phyloP scores from a whole-genome alignment of 2,113 vertebrate genomes.

The Pangasianodon gigas region DNA sequence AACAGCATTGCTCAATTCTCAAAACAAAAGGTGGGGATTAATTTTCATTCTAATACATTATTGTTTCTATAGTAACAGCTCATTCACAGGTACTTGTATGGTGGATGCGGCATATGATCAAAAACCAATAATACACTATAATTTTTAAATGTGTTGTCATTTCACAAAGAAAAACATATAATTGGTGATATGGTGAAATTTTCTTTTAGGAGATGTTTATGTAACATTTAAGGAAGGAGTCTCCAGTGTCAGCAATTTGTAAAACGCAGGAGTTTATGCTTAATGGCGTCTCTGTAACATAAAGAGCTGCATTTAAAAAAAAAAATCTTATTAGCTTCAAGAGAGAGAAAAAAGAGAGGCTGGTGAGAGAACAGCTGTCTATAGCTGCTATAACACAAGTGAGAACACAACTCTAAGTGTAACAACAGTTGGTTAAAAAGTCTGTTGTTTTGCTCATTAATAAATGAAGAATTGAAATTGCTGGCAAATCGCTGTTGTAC shows the following conservation, averaged over 20 bases:
- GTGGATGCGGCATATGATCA: too few species aligned
- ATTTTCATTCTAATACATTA: not conserved
- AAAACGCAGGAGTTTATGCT: not conserved
- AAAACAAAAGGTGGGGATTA: too few species aligned
- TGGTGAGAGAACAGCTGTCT: too few species aligned
- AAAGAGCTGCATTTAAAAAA: too few species aligned
- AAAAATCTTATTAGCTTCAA: not conserved
- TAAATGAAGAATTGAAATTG: not conserved
- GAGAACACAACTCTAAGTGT: too few species aligned
- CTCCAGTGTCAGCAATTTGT: not conserved
- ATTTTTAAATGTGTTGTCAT: too few species aligned
- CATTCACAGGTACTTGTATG: not conserved
- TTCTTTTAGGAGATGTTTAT: not conserved
- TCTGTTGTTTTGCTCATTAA: not conserved
- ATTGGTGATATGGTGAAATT: not conserved
- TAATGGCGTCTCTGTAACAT: too few species aligned
- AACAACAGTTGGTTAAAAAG: not conserved
- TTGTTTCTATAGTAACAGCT: not conserved
- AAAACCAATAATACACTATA: too few species aligned
- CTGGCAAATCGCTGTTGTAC: not conserved
- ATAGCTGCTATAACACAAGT: too few species aligned
- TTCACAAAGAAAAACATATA: too few species aligned
- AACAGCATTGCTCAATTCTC: too few species aligned
- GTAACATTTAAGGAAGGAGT: not conserved
- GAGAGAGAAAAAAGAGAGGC: not conserved